Conservation (phyloP, 2,113 vertebrate genomes). For the Psammodynastes pulverulentus region DNA sequence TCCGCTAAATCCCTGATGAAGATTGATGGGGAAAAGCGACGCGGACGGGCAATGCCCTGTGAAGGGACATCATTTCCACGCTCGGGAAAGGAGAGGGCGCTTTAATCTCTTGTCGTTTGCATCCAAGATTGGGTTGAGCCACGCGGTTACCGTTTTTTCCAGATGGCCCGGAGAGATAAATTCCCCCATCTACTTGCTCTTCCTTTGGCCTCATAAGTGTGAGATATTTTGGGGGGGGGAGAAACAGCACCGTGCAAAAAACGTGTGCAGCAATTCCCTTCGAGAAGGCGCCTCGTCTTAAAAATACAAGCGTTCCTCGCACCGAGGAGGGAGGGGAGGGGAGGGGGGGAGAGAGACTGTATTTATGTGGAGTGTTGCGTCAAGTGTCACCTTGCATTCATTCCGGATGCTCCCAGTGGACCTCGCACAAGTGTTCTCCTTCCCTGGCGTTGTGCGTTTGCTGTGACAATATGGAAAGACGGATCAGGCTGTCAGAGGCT, state of each 20-base stretch:
- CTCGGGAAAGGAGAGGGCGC: fast-evolving
- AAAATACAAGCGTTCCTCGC: conserved; percentile 70
- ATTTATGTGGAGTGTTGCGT: conserved; percentile 68
- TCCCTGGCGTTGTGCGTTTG: conserved; percentile 62
- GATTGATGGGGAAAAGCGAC: not conserved
- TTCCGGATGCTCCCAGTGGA: conserved; percentile 67
- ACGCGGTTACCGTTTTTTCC: conserved; percentile 14
- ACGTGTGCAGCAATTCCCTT: conserved; percentile 30
- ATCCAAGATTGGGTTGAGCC: not conserved
- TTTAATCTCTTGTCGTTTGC: not conserved
- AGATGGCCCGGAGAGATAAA: conserved; percentile 11
- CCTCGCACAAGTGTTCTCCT: conserved; percentile 54
- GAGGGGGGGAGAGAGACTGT: conserved; percentile 42
- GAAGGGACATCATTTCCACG: not conserved
- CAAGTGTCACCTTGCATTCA: conserved; percentile 72
- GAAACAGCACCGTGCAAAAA: too few relatives aligned
- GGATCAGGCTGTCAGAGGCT: conserved; percentile 57
- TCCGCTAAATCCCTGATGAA: not conserved
- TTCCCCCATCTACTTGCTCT: conserved; percentile 46
- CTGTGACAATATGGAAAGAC: conserved; percentile 69
- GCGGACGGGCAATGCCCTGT: too few relatives aligned
- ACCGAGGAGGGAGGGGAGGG: conserved; percentile 58
- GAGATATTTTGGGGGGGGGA: not conserved
- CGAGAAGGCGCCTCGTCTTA: conserved; percentile 41
- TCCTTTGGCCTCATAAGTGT: conserved; percentile 26